A percentile compares a stretch with the other conserved stretches of the same genome.
These are phyloP conservation scores for Urocolius indicus DNA, from an alignment of 2,113 vertebrate species.

Conservation along the genomic window DNA sequence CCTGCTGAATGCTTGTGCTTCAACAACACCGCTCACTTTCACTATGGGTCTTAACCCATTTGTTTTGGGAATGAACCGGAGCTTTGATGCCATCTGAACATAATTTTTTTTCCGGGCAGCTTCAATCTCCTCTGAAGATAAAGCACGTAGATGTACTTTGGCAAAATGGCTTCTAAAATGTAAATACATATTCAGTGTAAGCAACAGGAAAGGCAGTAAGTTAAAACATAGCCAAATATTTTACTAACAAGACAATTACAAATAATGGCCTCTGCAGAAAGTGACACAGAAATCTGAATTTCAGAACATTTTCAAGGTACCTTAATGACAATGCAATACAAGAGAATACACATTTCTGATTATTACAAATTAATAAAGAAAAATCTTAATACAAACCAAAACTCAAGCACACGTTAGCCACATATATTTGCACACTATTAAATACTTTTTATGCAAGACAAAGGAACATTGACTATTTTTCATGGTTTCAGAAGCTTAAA, in stretches of 20 bases:
- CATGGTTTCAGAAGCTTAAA: not conserved
- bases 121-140: conserved; percentile 77
- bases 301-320: not conserved
- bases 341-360: not conserved
- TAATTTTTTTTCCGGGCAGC: conserved; percentile 48
- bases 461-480: not conserved
- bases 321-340: not conserved
- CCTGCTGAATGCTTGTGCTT: conserved; percentile 48
- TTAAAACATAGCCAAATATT: not conserved
- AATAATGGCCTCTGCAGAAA: not conserved
- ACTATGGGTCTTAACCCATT: conserved; percentile 88
- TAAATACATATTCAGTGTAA: not conserved
- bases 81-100: conserved; percentile 71
- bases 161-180: conserved; percentile 82
- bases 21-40: conserved; percentile 67
- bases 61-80: conserved; percentile 92
- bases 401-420: not conserved
- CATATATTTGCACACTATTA: not conserved
- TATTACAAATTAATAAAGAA: not conserved
- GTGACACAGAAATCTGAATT: not conserved
- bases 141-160: conserved; percentile 80
- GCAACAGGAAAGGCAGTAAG: not conserved
- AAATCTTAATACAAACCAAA: not conserved
- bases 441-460: not conserved
- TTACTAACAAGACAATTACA: not conserved